These are phyloP conservation scores for Dinomys branickii DNA, from an alignment of 2,113 vertebrate genomes.

Conservation along the genomic window DNA sequence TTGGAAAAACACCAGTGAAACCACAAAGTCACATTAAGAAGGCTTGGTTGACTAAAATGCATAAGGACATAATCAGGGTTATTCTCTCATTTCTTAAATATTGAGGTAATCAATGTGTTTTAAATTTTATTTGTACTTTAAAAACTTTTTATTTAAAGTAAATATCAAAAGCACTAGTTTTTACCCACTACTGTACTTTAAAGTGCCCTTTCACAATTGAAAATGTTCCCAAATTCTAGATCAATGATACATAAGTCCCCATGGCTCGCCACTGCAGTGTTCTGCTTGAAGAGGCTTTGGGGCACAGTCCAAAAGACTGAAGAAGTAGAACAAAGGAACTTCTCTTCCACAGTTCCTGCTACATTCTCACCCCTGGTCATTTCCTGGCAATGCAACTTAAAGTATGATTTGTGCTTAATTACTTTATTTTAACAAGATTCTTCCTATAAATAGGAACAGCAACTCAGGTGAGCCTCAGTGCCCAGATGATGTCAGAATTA, in stretches of 20 bases:
- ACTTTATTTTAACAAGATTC: background rate
- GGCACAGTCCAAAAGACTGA: background rate
- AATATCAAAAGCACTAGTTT: background rate
- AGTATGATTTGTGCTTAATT: background rate
- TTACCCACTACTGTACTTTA: background rate
- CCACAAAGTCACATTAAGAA: background rate
- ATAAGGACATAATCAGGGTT: background rate
- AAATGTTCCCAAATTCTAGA: background rate
- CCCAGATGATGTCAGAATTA: background rate
- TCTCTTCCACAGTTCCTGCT: background rate
- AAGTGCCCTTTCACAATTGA: background rate
- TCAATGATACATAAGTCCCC: background rate
- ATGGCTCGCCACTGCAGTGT: background rate
- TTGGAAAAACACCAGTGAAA: slow-evolving; percentile 13
- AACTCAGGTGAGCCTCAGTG: background rate
- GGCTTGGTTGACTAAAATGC: slow-evolving; percentile 16
- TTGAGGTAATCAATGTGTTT: background rate
- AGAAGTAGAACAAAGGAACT: background rate
- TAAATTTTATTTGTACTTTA: background rate
- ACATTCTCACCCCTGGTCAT: background rate
- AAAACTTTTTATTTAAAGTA: background rate
- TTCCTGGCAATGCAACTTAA: slow-evolving; percentile 16
- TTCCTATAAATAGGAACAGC: background rate
- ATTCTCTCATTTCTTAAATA: slow-evolving; percentile 2
- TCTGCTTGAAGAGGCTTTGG: background rate